Base-by-base conservation (phyloP, 1,140 invertebrate genomes). In the Musca domestica region DNA sequence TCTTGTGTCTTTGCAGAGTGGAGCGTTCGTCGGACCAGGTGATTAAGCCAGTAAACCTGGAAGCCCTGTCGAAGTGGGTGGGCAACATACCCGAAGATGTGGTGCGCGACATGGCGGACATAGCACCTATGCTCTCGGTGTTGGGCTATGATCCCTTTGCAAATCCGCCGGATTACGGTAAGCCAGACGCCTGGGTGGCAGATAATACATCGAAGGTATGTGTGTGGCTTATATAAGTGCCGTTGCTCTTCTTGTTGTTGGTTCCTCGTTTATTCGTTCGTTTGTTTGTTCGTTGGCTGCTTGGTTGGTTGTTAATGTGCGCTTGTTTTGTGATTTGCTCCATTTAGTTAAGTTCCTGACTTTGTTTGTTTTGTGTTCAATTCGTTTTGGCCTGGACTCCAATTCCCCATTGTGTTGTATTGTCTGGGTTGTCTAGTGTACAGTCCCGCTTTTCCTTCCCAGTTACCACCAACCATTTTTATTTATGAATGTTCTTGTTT, bases 1-100 rank as follows among this genome's bases (percentile, higher is more conserved):
- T 64, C n/a, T 17, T 63, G 12, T 30, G 20, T 46, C 48, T 74
- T 85, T 85, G 56, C 85, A 98, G 95, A 84, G 93, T 96, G 73
- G 97, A 99, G 84, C 88, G 96, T 67, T 98, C 96, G 15, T 97
- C 95, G 69, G 97, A 99, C 86, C 97, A 99, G 87, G 96, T 99
- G 64, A 95, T 98, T 78, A 98, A 98, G 81, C 96, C 98, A 6
- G 92, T 99, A 14, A 99, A 99, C 85, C 83, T 96, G 68, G 96
- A 99, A 83, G 97, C 97, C 9, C 84, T 99, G 56, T 90, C 90
- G 70, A 98, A 98, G 84, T 99, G 98, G 98, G 96, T 98, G 46
- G 95, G 93, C 46, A 86, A 92, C 72, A 91, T 98, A 77, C 96
- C 96, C 22, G 86, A 89, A 22, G 95, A 98, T 83, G 95, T 98